Conservation (phyloP, 2,113 vertebrate species). For the Porphyrio hochstetteri region DNA sequence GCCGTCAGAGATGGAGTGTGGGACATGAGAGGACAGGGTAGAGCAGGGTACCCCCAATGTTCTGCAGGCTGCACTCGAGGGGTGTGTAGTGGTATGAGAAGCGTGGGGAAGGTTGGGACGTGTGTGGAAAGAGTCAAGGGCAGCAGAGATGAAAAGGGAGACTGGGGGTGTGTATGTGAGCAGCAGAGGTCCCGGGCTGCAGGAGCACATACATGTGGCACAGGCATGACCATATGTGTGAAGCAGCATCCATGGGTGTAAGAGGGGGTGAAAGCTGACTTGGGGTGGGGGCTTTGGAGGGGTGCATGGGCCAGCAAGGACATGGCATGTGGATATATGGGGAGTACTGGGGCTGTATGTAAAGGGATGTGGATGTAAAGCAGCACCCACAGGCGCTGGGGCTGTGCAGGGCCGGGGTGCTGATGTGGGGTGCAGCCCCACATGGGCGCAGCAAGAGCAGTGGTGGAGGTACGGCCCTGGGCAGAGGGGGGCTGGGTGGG, state of each 20-base stretch:
- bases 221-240: neutral
- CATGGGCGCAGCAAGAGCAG: neutral
- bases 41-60: neutral
- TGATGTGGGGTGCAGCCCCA: neutral
- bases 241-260: neutral
- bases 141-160: neutral
- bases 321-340: rapidly evolving
- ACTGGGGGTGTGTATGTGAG: too few relatives aligned
- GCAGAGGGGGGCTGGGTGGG: neutral
- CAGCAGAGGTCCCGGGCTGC: rapidly evolving
- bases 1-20: rapidly evolving
- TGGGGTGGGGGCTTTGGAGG: neutral
- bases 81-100: rapidly evolving
- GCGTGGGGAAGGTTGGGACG: neutral
- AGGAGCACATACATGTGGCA: neutral
- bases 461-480: neutral
- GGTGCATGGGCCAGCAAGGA: neutral
- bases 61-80: neutral
- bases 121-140: neutral
- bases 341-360: neutral
- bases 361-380: neutral
- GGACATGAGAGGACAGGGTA: neutral
- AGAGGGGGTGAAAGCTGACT: neutral
- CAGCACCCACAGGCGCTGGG: rapidly evolving
- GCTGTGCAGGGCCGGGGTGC: neutral